These are phyloP conservation scores for Notodonta dromedarius DNA, from an alignment of 2,888 invertebrate species.

Conservation along the genomic window DNA sequence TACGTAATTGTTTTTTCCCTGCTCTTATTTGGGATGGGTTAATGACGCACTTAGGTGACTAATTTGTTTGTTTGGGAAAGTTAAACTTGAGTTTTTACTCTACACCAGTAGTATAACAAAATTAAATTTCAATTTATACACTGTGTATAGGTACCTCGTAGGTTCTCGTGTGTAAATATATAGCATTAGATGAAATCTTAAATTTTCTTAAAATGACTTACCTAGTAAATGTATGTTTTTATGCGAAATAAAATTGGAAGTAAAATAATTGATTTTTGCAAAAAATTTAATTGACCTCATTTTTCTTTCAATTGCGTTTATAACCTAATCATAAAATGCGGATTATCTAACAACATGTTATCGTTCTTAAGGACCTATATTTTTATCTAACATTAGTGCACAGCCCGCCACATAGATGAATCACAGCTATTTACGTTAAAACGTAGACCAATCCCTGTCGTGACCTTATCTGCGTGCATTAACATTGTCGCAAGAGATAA, in stretches of 20 bases:
- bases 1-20: conserved; percentile 5
- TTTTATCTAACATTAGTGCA: conserved; percentile 11
- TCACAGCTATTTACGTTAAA: conserved; percentile 24
- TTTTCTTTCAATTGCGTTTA: too few species aligned
- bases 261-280: too few species aligned
- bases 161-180: too few species aligned
- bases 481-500: conserved; percentile 14
- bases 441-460: conserved; percentile 33
- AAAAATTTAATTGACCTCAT: too few species aligned
- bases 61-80: conserved; percentile 10
- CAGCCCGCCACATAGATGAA: conserved; percentile 12
- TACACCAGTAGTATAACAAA: background rate
- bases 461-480: conserved; percentile 28
- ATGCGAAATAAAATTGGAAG: too few species aligned
- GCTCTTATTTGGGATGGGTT: background rate
- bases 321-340: too few species aligned
- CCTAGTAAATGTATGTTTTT: too few species aligned
- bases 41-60: conserved; percentile 7
- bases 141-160: too few species aligned
- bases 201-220: too few species aligned
- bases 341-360: too few species aligned
- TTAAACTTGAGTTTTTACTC: background rate
- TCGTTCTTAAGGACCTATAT: conserved; percentile 4
- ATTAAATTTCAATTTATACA: conserved; percentile 6
- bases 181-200: too few species aligned